Evolutionary conservation across 2,888 invertebrate genomes (phyloP), one percentile per base, ranked within the genome.

Genomic region (Halictus ligatus): DNA sequence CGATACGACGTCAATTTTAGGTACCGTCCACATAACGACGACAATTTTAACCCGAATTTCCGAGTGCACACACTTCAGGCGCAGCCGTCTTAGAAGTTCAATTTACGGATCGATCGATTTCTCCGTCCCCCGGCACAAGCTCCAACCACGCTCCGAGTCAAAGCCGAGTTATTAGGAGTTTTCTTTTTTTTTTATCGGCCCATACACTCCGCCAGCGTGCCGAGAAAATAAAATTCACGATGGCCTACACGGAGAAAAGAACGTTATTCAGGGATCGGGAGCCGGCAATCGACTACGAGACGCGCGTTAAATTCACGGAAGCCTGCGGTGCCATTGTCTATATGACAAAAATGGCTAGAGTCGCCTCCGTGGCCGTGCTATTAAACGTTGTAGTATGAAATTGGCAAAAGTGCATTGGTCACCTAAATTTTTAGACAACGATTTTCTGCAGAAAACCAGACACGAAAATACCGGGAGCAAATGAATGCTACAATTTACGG

Each of bases 11-110:
- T 64, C 73, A 73, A 25, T 69, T 87, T 79, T 69, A 71, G 35
- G 69, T 54, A 15, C 54, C 35, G n/a, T 64, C 73, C 73, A 40
- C 29, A 35, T n/a, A 46, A 74, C 78, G 58, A 58, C 69, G 69
- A 75, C 75, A 83, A 85, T 79, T 86, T 81, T 67, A 69, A 60
- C 50, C 67, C 25, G 21, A 29, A 29, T 78, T 81, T 60, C 54
- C 67, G 74, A 74, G n/a, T 21, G 29, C 35, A 67, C 67, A 67
- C 35, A 67, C 67, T 67, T 67, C 29, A 29, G 29, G 67, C 35
- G 35, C 69, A 72, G 73, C 60, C 40, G 43, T 54, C 58, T 78
- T 72, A 79, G 46, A 25, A 50, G 35, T 64, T 74, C 73, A 46
- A 73, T 79, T 79, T 74, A 58, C 43, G 43, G 13, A 69, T 29